Evolutionary conservation across 2,113 vertebrate species (phyloP).

Genomic region (Gnathonemus echidnorhynchus): DNA sequence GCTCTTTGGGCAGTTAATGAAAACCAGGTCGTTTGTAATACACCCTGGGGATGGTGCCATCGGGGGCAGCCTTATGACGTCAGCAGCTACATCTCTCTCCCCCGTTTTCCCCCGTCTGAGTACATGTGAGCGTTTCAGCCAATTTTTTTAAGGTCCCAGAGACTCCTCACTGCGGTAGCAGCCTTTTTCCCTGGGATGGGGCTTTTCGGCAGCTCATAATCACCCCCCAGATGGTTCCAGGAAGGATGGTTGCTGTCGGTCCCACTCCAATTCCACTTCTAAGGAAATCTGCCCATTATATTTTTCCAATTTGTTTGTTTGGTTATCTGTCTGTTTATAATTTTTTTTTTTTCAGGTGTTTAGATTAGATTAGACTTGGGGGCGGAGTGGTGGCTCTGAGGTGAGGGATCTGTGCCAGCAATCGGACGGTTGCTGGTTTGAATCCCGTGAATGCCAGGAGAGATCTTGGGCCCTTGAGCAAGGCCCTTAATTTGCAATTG

Average conservation of each 20-base stretch:
- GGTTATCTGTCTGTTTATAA: neutral
- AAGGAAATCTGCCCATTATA: neutral
- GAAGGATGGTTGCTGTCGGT: neutral
- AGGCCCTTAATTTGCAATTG: too few species aligned
- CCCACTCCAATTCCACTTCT: slow-evolving; percentile 4
- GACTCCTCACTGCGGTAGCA: neutral
- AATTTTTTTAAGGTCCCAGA: neutral
- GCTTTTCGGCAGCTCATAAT: neutral
- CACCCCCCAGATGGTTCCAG: neutral
- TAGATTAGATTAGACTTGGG: neutral
- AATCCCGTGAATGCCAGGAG: too few species aligned
- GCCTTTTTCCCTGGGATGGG: neutral
- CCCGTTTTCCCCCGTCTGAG: neutral
- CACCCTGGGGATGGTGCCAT: neutral
- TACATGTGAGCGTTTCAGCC: neutral
- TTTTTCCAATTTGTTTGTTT: neutral
- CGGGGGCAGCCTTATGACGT: neutral
- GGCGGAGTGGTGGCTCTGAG: too few species aligned
- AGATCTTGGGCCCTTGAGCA: too few species aligned
- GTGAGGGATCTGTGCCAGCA: too few species aligned
- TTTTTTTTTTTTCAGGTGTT: neutral
- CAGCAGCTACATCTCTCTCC: neutral
- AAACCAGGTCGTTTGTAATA: neutral
- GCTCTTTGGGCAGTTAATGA: neutral
- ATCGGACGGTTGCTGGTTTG: too few species aligned